Conservation (phyloP, 1,140 invertebrate species). For the Oncopodura yosiiana region DNA sequence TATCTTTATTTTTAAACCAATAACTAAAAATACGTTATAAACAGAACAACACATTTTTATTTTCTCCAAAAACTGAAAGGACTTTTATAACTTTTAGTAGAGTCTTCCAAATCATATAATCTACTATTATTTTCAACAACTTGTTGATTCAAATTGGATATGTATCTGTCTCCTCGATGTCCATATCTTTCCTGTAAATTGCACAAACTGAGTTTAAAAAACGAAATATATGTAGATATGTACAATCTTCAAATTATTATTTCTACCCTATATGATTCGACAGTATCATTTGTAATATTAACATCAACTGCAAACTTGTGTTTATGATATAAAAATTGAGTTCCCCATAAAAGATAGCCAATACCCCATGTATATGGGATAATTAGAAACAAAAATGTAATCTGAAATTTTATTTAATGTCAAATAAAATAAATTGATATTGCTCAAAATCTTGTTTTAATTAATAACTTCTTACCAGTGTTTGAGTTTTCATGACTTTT, state of each 20-base stretch:
- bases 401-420: too few relatives aligned
- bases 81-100: slow-evolving; percentile 20
- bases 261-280: slow-evolving; percentile 7
- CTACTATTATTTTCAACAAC: slow-evolving; percentile 20
- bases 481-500: too few relatives aligned
- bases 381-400: not conserved
- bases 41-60: too few relatives aligned
- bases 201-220: not conserved
- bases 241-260: not conserved
- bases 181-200: slow-evolving; percentile 14
- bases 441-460: too few relatives aligned
- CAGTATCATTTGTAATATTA: not conserved
- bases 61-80: slow-evolving; percentile 20
- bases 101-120: slow-evolving; percentile 25
- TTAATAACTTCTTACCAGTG: too few relatives aligned
- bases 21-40: too few relatives aligned
- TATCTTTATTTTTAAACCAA: too few relatives aligned
- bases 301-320: slow-evolving; percentile 16
- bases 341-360: slow-evolving; percentile 23
- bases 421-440: not conserved
- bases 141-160: slow-evolving; percentile 18
- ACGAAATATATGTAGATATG: not conserved
- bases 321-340: slow-evolving; percentile 16
- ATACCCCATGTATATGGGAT: not conserved
- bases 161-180: slow-evolving; percentile 8